A percentile compares a stretch with the other conserved stretches of the same genome.
These are phyloP conservation scores for Cladorhizidae sp. DNA, from an alignment of 37 sponge, comb jelly and placozoan genomes.

Conservation along the genomic window DNA sequence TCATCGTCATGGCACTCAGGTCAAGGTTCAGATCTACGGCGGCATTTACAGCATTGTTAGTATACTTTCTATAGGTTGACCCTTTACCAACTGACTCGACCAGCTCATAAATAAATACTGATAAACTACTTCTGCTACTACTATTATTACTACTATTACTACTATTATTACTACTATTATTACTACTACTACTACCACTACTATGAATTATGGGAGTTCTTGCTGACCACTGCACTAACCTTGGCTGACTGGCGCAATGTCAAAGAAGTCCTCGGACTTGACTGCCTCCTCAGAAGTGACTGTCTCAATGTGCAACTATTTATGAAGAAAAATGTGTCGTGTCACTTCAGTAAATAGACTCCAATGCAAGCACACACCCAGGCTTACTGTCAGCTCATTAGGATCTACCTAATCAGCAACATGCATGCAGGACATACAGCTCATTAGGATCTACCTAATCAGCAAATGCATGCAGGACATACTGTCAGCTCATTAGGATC, in stretches of 20 bases:
- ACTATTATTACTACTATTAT: no score
- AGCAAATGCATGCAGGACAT: no score
- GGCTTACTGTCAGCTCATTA: no score
- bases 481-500: no score
- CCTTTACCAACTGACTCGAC: not conserved
- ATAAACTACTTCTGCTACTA: no score
- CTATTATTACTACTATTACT: no score
- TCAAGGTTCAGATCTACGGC: conserved; percentile 27
- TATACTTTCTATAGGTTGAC: not conserved
- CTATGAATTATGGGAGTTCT: not conserved
- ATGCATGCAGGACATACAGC: no score
- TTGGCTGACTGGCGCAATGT: not conserved
- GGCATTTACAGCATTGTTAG: not conserved
- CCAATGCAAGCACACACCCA: no score
- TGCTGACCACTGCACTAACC: conserved; percentile 3
- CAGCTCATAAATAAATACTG: not conserved
- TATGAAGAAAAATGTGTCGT: no score
- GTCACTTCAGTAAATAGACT: no score
- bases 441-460: no score
- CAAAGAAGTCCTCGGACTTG: conserved; percentile 48
- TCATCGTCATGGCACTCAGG: conserved; percentile 31
- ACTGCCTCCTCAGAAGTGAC: not conserved
- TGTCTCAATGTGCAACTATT: conserved; percentile 36
- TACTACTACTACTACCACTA: not conserved
- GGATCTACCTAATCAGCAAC: no score